Percentiles rank a stretch among this genome's conserved stretches.
Conservation (phyloP, 2,888 invertebrate genomes). For the Eledone cirrhosa region DNA sequence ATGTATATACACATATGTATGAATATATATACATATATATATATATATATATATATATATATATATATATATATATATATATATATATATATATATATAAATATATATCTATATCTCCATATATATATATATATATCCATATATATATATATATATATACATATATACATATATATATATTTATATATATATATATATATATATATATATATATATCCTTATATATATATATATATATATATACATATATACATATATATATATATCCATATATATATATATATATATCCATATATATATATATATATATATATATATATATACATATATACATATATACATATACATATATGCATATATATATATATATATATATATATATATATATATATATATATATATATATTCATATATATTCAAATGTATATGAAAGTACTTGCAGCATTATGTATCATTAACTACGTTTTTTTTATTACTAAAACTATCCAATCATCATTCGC, state of each 20-base stretch:
- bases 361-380: not conserved
- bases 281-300: not conserved
- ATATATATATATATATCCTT: not conserved
- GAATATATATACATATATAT: not conserved
- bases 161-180: conserved; percentile 8
- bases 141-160: not conserved
- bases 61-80: conserved; percentile 4
- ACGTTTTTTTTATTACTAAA: no score
- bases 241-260: not conserved
- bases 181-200: not conserved
- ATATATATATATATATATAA: conserved; percentile 10
- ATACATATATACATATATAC: not conserved
- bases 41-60: not conserved
- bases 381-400: conserved; percentile 1
- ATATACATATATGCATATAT: not conserved
- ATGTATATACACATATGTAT: not conserved
- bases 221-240: not conserved
- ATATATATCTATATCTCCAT: no score
- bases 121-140: not conserved
- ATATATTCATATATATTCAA: not conserved
- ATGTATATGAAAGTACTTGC: no score
- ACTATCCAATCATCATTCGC: no score
- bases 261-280: not conserved
- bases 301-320: not conserved
- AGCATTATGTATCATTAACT: not conserved